These are phyloP conservation scores for Spodoptera picta DNA, from an alignment of 2,888 invertebrate species.

Conservation along the genomic window DNA sequence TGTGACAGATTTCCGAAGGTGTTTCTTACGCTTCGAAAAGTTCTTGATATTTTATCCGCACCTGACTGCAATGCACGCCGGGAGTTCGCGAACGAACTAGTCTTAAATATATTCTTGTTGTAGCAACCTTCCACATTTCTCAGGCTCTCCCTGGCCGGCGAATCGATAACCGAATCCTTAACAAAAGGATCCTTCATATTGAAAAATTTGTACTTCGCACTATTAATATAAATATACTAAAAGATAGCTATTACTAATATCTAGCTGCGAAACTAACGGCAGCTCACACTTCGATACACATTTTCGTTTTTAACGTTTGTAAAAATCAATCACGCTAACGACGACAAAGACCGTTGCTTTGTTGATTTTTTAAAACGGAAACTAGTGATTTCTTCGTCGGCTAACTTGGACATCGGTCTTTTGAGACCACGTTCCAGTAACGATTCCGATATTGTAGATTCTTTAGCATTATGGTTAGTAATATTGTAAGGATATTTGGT, in stretches of 20 bases:
- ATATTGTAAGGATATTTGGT: not conserved
- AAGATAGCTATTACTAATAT: constrained; percentile 29
- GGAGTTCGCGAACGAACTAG: constrained; percentile 89
- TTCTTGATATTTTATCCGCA: constrained; percentile 91
- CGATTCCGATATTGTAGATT: not conserved
- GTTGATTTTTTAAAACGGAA: constrained; percentile 62
- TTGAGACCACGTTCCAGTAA: constrained; percentile 25
- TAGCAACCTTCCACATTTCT: constrained; percentile 83
- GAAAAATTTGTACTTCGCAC: constrained; percentile 41
- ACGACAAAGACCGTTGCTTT: constrained; percentile 66
- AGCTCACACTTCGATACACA: constrained; percentile 64
- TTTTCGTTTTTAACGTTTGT: constrained; percentile 52
- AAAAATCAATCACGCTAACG: constrained; percentile 61
- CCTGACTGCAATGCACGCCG: constrained; percentile 90
- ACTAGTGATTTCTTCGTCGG: constrained; percentile 17
- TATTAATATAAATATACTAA: constrained; percentile 41
- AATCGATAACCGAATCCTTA: constrained; percentile 81
- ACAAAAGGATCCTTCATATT: constrained; percentile 85
- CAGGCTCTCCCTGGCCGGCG: constrained; percentile 79
- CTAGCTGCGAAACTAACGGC: constrained; percentile 43
- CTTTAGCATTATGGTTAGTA: constrained; percentile 3
- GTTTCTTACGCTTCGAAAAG: constrained; percentile 90
- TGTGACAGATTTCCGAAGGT: constrained; percentile 91
- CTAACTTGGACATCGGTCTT: constrained; percentile 15
- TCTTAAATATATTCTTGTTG: constrained; percentile 81